Evolutionary conservation across 2,113 vertebrate genomes (phyloP).

Genomic region (Crotalus horridus): DNA sequence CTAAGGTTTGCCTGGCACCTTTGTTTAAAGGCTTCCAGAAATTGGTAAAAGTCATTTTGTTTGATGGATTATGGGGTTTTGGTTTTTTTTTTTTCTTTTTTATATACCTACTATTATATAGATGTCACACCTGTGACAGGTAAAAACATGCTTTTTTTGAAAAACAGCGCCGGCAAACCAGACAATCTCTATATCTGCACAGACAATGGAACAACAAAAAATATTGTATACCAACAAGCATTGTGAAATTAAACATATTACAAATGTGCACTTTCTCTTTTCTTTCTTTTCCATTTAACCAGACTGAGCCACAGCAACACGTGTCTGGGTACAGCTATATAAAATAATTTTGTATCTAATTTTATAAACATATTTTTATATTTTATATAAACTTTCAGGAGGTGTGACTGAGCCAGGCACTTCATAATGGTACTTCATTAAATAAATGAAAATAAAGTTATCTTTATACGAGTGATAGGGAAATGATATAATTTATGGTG

Average conservation of each 20-base stretch:
- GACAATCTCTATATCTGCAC: too few species aligned
- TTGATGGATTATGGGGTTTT: not conserved
- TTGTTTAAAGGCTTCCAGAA: not conserved
- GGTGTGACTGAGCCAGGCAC: not conserved
- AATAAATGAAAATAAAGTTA: not conserved
- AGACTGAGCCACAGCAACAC: too few species aligned
- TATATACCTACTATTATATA: too few species aligned
- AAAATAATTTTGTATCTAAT: not conserved
- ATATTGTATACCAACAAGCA: too few species aligned
- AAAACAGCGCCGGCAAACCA: too few species aligned
- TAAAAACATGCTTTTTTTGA: too few species aligned
- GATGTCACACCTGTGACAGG: too few species aligned
- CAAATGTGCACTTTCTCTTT: too few species aligned
- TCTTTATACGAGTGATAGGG: conserved; percentile 4
- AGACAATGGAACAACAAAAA: too few species aligned
- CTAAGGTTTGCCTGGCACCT: not conserved
- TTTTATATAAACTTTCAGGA: not conserved
- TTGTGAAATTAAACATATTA: too few species aligned
- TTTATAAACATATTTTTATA: not conserved
- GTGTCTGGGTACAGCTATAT: not conserved
- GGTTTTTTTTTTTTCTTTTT: not conserved
- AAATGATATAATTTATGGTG: not conserved
- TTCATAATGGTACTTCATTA: not conserved
- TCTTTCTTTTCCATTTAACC: too few species aligned
- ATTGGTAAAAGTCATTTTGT: not conserved